Evolutionary conservation across 92 coral and sea anemone genomes (phyloP).

Genomic region (Isaurus tuberculatus): DNA sequence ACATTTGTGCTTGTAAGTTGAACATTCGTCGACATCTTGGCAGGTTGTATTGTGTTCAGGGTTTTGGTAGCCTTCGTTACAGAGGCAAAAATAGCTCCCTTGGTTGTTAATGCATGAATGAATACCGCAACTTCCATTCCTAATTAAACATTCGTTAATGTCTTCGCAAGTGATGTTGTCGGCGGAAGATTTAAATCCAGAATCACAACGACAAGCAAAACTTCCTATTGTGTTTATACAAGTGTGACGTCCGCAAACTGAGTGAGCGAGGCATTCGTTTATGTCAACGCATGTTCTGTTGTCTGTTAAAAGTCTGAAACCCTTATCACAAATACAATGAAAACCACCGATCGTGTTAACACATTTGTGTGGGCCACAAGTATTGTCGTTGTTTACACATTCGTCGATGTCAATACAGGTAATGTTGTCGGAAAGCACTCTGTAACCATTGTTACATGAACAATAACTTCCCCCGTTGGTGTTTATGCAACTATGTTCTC

Average conservation of each 20-base stretch:
- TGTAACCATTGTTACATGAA: constrained; percentile 35
- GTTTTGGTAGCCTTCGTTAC: constrained; percentile 15
- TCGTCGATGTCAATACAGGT: constrained; percentile 42
- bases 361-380: constrained; percentile 27
- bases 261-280: not conserved
- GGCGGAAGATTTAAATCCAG: constrained; percentile 11
- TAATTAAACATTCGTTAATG: constrained; percentile 18
- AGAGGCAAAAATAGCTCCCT: constrained; percentile 9
- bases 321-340: constrained; percentile 16
- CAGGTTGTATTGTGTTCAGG: constrained; percentile 16
- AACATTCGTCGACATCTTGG: constrained; percentile 22
- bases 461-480: constrained; percentile 26
- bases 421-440: not conserved
- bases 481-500: constrained; percentile 23
- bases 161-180: constrained; percentile 30
- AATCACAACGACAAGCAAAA: constrained; percentile 9
- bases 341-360: constrained; percentile 24
- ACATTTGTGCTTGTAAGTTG: constrained; percentile 3
- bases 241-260: constrained; percentile 24
- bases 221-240: constrained; percentile 20
- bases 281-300: constrained; percentile 28
- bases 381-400: not conserved
- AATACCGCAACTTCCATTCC: not conserved
- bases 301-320: constrained; percentile 5
- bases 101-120: constrained; percentile 20